These are phyloP conservation scores for Cepphus grylle DNA, from an alignment of 2,113 vertebrate genomes.

Conservation along the genomic window DNA sequence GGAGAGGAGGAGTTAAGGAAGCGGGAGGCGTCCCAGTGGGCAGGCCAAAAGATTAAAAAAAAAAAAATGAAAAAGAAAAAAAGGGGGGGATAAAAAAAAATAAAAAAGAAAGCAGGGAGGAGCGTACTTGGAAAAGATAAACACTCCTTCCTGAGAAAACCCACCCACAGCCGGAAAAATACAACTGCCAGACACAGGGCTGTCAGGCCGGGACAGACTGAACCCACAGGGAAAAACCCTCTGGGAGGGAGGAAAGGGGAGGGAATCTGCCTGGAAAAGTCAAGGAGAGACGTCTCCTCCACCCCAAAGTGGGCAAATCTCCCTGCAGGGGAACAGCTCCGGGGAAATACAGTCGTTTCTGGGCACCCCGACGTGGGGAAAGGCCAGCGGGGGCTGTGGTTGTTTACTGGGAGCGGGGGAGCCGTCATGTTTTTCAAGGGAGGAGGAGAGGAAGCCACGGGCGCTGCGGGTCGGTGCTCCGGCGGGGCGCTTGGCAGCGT, in stretches of 20 bases:
- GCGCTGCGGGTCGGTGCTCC: background rate
- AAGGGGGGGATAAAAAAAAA: too few species aligned
- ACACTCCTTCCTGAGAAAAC: constrained; percentile 39
- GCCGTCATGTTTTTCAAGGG: background rate
- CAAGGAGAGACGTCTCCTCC: background rate
- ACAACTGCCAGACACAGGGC: background rate
- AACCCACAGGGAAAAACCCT: background rate
- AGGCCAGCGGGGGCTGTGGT: background rate
- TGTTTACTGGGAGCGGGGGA: background rate
- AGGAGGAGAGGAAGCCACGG: background rate
- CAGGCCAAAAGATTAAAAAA: background rate
- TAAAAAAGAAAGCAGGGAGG: background rate
- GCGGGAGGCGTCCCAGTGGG: background rate
- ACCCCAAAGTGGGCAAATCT: accelerated
- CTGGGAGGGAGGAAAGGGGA: background rate
- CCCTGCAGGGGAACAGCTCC: accelerated
- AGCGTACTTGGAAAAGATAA: background rate
- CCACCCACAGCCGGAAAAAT: constrained; percentile 44
- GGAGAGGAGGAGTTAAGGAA: constrained; percentile 52
- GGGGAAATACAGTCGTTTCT: accelerated
- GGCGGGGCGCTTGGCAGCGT: background rate
- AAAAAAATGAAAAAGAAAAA: background rate
- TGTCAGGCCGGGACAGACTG: background rate
- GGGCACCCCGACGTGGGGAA: background rate
- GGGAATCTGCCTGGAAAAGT: background rate